Evolutionary conservation across 2,888 invertebrate species (phyloP), one percentile per base, ranked within the genome.

Genomic region (Parochlus steinenii): DNA sequence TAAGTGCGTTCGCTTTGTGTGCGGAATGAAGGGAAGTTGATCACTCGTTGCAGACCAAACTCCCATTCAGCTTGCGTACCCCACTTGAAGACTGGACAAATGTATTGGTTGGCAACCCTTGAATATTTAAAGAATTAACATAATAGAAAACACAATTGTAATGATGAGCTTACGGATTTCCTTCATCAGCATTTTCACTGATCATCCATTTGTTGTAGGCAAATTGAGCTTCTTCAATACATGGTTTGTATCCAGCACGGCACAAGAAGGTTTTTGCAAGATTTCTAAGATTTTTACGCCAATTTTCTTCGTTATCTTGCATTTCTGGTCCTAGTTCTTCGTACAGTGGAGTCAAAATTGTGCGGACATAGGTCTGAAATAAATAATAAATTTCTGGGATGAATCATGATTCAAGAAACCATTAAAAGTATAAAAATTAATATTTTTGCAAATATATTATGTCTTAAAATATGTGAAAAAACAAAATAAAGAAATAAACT

Each of bases 21-120:
- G 31, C 81, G 63, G 1, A 67, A 65, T 2, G 67, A 57, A 0
- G 82, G 80, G 55, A 82, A 82, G 47, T 78, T 69, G 32, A 78
- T 71, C 1, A 82, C 71, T 7, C 81, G 64, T 42, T 81, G 69
- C 1, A 85, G 62, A 22, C 81, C 82, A 45, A 83, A 83, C 42
- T 81, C 72, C 82, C 82, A 85, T 53, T 83, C 82, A 28, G 77
- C 71, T 44, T 67, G 64, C 1, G 75, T 71, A 1, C 83, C 83
- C 74, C 79, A 82, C 55, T 74, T 74, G 54, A 83, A 82, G 1
- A 83, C 79, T 2, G 82, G 79, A 41, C 83, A 83, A 41, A 83
- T 70, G 53, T 69, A 77, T 48, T 74, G 72, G 53, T 76, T 78
- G 12, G 76, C 67, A 31, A 81, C 71, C 5, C 83, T 83, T 52